phyloP scores from a whole-genome alignment of 1,140 invertebrate genomes.

The Tyrophagus putrescentiae region DNA sequence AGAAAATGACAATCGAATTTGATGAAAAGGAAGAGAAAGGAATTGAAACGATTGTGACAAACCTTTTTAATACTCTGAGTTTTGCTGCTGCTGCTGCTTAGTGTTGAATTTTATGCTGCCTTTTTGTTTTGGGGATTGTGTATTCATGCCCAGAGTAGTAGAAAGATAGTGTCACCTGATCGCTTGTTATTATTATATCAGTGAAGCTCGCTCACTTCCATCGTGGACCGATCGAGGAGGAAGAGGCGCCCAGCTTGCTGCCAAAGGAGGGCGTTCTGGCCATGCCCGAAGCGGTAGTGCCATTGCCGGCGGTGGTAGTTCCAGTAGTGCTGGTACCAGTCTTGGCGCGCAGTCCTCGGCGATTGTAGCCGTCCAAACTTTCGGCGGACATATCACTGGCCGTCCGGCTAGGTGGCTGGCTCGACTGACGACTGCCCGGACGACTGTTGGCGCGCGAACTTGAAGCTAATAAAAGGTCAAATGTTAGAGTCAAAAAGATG shows the following conservation, averaged over 20 bases:
- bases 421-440: slow-evolving; percentile 44
- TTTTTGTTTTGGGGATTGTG: too few relatives aligned
- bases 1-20: too few relatives aligned
- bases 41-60: too few relatives aligned
- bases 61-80: too few relatives aligned
- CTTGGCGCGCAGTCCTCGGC: not conserved
- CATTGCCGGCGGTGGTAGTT: not conserved
- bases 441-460: slow-evolving; percentile 47
- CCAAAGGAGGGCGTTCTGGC: slow-evolving; percentile 6
- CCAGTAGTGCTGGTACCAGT: not conserved
- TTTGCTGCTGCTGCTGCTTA: too few relatives aligned
- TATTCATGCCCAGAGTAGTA: too few relatives aligned
- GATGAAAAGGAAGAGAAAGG: too few relatives aligned
- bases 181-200: too few relatives aligned
- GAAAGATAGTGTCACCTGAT: too few relatives aligned
- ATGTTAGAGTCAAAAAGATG: not conserved
- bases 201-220: too few relatives aligned
- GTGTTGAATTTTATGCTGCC: too few relatives aligned
- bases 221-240: slow-evolving; percentile 8
- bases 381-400: slow-evolving; percentile 80
- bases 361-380: slow-evolving; percentile 31
- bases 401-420: slow-evolving; percentile 73
- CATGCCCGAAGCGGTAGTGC: too few relatives aligned
- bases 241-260: not conserved
- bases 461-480: not conserved